Conservation (phyloP, 2,113 vertebrate genomes). For the Montifringilla adamsi region DNA sequence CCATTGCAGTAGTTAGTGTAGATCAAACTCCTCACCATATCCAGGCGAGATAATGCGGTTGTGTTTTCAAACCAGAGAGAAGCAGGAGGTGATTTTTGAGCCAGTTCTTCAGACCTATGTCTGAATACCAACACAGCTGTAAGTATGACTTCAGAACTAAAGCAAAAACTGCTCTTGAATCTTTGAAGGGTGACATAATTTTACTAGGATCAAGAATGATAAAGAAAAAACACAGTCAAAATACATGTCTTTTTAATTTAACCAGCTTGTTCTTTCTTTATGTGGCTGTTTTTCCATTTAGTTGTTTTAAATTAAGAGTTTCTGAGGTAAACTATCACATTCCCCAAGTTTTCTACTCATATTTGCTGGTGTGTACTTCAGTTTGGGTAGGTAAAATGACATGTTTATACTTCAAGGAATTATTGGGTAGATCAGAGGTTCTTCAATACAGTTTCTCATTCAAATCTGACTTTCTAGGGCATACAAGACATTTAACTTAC, state of each 20-base stretch:
- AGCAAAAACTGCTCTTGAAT: background rate
- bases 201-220: background rate
- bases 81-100: background rate
- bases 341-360: background rate
- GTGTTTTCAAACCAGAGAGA: background rate
- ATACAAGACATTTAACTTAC: background rate
- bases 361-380: background rate
- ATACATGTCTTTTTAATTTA: background rate
- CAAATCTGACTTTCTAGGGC: background rate
- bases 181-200: background rate
- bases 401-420: constrained; percentile 18
- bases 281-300: background rate
- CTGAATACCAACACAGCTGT: background rate
- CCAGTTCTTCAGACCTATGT: background rate
- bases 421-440: background rate
- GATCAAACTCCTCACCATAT: background rate
- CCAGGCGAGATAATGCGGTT: background rate
- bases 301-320: background rate
- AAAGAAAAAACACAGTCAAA: background rate
- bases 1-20: background rate
- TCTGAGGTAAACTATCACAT: background rate
- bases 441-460: background rate
- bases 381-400: background rate
- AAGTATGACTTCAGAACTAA: background rate
- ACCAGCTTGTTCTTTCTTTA: background rate